Conservation (phyloP, 2,888 invertebrate species). For the Microchrysa polita region DNA sequence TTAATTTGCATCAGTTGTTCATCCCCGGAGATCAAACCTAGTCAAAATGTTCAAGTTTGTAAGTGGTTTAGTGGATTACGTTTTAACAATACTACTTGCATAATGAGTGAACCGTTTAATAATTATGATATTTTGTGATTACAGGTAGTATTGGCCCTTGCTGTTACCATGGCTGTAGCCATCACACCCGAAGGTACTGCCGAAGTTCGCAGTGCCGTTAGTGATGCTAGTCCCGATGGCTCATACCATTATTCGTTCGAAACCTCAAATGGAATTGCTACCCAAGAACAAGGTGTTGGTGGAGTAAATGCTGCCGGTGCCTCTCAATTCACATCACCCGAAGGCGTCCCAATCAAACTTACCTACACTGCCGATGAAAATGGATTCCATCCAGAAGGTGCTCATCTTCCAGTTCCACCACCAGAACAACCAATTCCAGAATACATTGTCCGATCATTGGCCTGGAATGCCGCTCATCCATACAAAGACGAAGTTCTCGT, state of each 20-base stretch:
- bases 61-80: background rate
- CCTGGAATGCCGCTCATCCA: conserved; percentile 10
- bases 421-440: conserved; percentile 61
- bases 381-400: conserved; percentile 67
- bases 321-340: conserved; percentile 67
- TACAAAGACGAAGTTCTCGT: conserved; percentile 5
- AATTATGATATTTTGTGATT: background rate
- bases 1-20: background rate
- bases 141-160: conserved; percentile 12
- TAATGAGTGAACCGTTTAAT: background rate
- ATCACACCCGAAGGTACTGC: background rate
- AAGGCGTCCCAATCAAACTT: conserved; percentile 64
- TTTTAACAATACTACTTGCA: background rate
- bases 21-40: background rate
- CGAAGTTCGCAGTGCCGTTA: background rate
- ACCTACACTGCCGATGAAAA: conserved; percentile 69
- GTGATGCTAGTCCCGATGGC: conserved; percentile 58
- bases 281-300: conserved; percentile 68
- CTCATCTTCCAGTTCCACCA: conserved; percentile 63
- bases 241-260: conserved; percentile 65
- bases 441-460: conserved; percentile 48
- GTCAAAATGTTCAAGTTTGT: conserved; percentile 17
- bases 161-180: background rate
- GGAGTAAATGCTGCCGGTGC: conserved; percentile 68
- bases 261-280: conserved; percentile 72